Base-by-base conservation (phyloP, 2,797 vertebrate genomes). In the Craterocephalus amniculus region DNA sequence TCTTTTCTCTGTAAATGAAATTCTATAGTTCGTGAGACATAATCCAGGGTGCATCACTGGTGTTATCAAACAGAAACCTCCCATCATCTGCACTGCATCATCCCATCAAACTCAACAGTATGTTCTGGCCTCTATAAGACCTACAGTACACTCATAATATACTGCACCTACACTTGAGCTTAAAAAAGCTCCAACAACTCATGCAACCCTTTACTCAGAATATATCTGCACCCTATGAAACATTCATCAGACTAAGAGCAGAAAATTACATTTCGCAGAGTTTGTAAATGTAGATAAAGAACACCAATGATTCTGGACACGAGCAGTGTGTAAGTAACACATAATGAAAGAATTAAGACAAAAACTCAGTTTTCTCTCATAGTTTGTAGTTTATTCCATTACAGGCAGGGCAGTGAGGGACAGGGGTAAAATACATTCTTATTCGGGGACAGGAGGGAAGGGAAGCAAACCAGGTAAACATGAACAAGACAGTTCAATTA, bases 341-440 rank as follows among this genome's bases (percentile, higher is more conserved):
- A 62, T 36, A 27, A 6, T 60, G 2, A 62, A 66, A 60, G 22
- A 85, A 22, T 83, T 63, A 64, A 40, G 67, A 84, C 69, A 81
- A 40, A 57, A 58, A 58, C 38, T 49, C 63, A 70, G 75, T 73
- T 70, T 67, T 83, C 72, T 87, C 74, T 29, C 24, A 80, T 89
- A 90, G 78, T 90, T 92, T 91, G 83, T 87, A 81, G 77, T 93
- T 94, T 93, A 93, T 94, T 94, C 79, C 74, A 87, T 94, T 92
- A 92, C 93, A 93, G 92, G 91, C 91, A 90, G 90, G 91, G 87
- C 78, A 91, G 83, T 90, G 74, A 72, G 87, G 85, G 80, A 72
- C 61, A 72, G 83, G 88, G 77, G 75, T 86, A 88, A 90, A 91
- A 93, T 95, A 95, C 94, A 95, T 95, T 95, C 93, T 93, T 88